Percentiles rank a stretch among this genome's conserved stretches.
Conservation (phyloP, 2,113 vertebrate species). For the Pungitius pungitius region DNA sequence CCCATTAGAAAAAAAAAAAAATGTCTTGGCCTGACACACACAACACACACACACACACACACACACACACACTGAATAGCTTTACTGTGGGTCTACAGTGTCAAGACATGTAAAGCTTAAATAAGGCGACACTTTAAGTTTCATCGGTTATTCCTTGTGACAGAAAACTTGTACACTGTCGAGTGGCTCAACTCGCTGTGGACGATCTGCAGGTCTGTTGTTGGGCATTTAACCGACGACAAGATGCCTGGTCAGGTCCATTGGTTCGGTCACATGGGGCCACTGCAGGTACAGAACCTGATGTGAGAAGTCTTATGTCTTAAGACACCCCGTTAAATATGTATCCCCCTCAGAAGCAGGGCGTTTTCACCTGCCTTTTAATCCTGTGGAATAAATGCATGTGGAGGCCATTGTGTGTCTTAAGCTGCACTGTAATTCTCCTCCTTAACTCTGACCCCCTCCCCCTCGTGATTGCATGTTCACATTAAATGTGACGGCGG, state of each 20-base stretch:
- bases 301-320: background rate
- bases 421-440: background rate
- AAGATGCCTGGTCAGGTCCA: too few relatives aligned
- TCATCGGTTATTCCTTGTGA: constrained; percentile 41
- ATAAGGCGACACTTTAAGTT: constrained; percentile 64
- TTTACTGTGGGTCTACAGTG: constrained; percentile 49
- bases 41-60: constrained; percentile 28
- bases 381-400: constrained; percentile 1
- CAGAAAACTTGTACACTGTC: constrained; percentile 36
- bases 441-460: constrained; percentile 12
- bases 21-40: constrained; percentile 45
- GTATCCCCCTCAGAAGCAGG: background rate
- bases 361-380: background rate
- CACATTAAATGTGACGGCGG: constrained; percentile 25
- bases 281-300: background rate
- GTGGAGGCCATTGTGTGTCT: background rate
- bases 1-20: constrained; percentile 75
- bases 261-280: too few relatives aligned
- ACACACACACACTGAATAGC: constrained; percentile 41
- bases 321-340: background rate
- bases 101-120: constrained; percentile 55
- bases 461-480: constrained; percentile 31
- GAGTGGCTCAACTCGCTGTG: background rate
- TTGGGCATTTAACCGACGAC: background rate
- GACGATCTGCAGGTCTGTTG: background rate